phyloP scores from a whole-genome alignment of 35 echinoderm and acorn worm genomes.

The Apostichopus japonicus region DNA sequence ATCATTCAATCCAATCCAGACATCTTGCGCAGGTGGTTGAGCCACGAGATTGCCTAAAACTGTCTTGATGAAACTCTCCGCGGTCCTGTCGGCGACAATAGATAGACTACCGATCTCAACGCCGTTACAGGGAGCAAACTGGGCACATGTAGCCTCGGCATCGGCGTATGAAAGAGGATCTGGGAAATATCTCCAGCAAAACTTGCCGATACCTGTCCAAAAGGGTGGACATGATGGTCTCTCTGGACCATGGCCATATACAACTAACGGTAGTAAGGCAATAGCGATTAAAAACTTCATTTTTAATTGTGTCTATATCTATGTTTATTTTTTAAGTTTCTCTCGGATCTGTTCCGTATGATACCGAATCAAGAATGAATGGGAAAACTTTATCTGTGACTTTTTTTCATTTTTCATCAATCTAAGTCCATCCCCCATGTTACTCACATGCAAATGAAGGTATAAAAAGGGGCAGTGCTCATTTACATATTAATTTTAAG shows the following conservation, averaged over 20 bases:
- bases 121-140: conserved; percentile 46
- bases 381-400: not conserved
- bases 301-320: not conserved
- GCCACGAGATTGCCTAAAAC: conserved; percentile 31
- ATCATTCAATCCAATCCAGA: conserved; percentile 42
- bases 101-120: conserved; percentile 45
- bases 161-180: conserved; percentile 31
- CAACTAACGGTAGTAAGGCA: conserved; percentile 27
- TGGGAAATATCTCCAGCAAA: conserved; percentile 27
- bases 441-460: conserved; percentile 18
- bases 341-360: not conserved
- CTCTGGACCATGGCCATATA: conserved; percentile 10
- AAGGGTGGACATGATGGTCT: conserved; percentile 52
- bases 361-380: not conserved
- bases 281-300: conserved; percentile 44
- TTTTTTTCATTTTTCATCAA: not conserved
- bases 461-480: conserved; percentile 7
- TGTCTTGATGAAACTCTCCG: not conserved
- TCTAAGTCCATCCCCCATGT: not conserved
- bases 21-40: conserved; percentile 20
- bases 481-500: conserved; percentile 36
- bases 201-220: conserved; percentile 32
- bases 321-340: not conserved
- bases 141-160: conserved; percentile 51
- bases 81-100: not conserved